phyloP scores from a whole-genome alignment of 2,888 invertebrate species.

The Eristalinus sepulchralis region DNA sequence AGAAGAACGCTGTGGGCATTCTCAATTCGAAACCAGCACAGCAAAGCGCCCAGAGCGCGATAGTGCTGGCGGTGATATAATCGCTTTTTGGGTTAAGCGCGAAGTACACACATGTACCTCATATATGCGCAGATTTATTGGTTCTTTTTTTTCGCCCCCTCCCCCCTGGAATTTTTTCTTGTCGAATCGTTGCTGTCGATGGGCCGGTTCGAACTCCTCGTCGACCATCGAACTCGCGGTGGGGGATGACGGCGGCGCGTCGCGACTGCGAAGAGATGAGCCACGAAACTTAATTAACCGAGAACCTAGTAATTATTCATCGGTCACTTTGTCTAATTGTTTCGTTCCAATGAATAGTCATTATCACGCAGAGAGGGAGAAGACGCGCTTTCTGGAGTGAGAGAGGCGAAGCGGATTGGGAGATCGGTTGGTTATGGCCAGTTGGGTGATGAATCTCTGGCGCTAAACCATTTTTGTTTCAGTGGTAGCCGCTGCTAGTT shows the following conservation, averaged over 20 bases:
- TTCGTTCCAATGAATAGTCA: constrained; percentile 14
- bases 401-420: no score
- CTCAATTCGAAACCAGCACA: neutral
- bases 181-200: neutral
- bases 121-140: neutral
- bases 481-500: neutral
- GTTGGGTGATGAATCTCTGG: neutral
- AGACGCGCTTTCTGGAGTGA: no score
- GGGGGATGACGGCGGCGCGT: neutral
- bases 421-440: neutral
- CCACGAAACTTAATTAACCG: constrained; percentile 38
- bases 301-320: constrained; percentile 41
- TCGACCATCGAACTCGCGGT: neutral
- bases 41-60: no score
- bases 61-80: neutral
- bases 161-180: neutral
- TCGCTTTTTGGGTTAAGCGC: constrained; percentile 25
- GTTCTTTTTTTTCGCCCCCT: neutral
- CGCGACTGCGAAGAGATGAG: neutral
- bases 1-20: constrained; percentile 30
- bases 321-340: constrained; percentile 32
- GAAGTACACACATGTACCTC: constrained; percentile 14
- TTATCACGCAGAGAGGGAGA: neutral
- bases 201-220: no score
- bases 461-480: neutral